These are phyloP conservation scores for Silurus aristotelis DNA, from an alignment of 2,797 vertebrate species.

Conservation along the genomic window DNA sequence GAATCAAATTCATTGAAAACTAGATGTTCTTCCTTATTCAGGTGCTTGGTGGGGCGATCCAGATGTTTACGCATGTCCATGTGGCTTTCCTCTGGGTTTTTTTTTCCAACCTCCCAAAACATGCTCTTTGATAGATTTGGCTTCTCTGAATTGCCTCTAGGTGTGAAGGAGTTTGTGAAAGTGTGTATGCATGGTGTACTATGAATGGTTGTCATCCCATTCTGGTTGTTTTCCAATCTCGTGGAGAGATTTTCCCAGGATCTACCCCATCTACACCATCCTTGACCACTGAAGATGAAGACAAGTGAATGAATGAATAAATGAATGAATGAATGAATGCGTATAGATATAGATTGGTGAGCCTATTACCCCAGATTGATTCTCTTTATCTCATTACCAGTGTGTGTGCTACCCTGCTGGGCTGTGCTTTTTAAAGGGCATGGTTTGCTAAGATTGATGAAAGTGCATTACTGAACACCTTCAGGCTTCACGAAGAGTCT, in stretches of 20 bases:
- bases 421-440: neutral
- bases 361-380: neutral
- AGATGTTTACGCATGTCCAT: neutral
- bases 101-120: neutral
- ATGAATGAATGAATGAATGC: neutral
- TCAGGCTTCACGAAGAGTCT: neutral
- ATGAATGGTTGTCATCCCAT: neutral
- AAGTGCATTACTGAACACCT: constrained; percentile 12
- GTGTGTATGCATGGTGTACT: neutral
- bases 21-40: neutral
- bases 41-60: neutral
- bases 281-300: too few species aligned
- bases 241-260: neutral
- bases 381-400: neutral
- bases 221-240: neutral
- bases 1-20: neutral
- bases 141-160: neutral
- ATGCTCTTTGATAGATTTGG: neutral
- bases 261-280: neutral
- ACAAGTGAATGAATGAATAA: neutral
- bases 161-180: neutral
- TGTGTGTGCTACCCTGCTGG: neutral
- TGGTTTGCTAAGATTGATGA: neutral
- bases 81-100: neutral
- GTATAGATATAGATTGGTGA: too few species aligned